Base-by-base conservation (phyloP, 2,797 vertebrate species). In the Xerus rutilus region DNA sequence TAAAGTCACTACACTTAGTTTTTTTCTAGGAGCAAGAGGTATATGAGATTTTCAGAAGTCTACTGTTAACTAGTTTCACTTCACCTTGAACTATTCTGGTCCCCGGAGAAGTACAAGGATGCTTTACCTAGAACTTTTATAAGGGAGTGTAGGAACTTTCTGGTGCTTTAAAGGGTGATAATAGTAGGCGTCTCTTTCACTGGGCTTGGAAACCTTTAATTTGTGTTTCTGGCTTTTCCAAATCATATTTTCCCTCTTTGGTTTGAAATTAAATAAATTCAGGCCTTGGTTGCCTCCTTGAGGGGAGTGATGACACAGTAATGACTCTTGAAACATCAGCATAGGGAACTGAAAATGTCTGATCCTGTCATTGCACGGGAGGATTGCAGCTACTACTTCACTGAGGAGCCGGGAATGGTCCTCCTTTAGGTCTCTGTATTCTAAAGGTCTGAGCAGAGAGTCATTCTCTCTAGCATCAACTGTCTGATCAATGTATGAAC, bases 121-220 rank as follows among this genome's bases (percentile, higher is more conserved):
- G 39, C 18, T 83, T 81, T 72, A 62, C 64, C 64, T 70, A 54
- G 21, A 43, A 86, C 23, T 39, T 86, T 86, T 59, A n/a, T 30
- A 59, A 82, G 70, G 52, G 64, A 67, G n/a, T 14, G 35, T 13
- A 45, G 74, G 70, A 89, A 70, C 45, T 76, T 82, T 72, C 35
- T 76, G 78, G 62, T 6, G 14, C 70, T 81, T 76, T 59, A 69
- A 95, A 94, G 77, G 45, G 18, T 74, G 52, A 9, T 86, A 70
- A 92, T 65, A 62, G n/a, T 32, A 93, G 57, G 13, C 9, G 0
- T 77, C 62, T 92, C 81, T 82, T 74, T 30, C 45, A 67, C 11
- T 74, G 78, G 69, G 23, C 73, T 88, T 28, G 35, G 85, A 87
- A 95, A 89, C 11, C 32, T 92, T 84, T 87, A 83, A 89, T 96